These are phyloP conservation scores for Anarrhichthys ocellatus DNA, from an alignment of 2,113 vertebrate species.

Conservation along the genomic window DNA sequence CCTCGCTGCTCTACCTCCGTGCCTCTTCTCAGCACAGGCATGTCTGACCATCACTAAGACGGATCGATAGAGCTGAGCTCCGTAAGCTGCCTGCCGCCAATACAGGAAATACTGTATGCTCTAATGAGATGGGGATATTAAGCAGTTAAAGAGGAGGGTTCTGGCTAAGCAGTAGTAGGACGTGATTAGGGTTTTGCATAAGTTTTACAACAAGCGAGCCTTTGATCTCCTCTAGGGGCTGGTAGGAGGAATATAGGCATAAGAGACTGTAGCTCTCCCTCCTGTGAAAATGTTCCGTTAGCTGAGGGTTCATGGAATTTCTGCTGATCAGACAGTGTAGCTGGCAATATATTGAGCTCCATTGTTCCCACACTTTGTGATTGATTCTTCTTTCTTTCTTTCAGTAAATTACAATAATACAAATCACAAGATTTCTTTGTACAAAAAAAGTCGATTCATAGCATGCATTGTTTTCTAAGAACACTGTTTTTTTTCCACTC, in stretches of 20 bases:
- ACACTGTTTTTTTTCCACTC: neutral
- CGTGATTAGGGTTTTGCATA: slow-evolving; percentile 71
- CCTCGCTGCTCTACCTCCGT: slow-evolving; percentile 58
- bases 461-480: slow-evolving; percentile 2
- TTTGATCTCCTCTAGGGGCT: slow-evolving; percentile 68
- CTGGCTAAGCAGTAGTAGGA: slow-evolving; percentile 57
- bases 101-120: slow-evolving; percentile 72
- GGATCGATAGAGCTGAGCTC: slow-evolving; percentile 77
- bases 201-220: slow-evolving; percentile 49
- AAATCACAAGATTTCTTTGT: slow-evolving; percentile 14
- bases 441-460: slow-evolving; percentile 26
- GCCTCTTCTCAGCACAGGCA: slow-evolving; percentile 52
- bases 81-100: slow-evolving; percentile 67
- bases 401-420: slow-evolving; percentile 24
- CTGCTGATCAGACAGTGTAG: slow-evolving; percentile 59
- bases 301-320: slow-evolving; percentile 55
- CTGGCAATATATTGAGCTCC: slow-evolving; percentile 41
- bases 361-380: slow-evolving; percentile 48
- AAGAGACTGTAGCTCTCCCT: slow-evolving; percentile 30
- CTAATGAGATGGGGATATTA: slow-evolving; percentile 72
- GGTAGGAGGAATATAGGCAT: slow-evolving; percentile 35
- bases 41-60: slow-evolving; percentile 73
- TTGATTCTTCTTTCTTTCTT: slow-evolving; percentile 33
- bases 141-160: slow-evolving; percentile 63
- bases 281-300: slow-evolving; percentile 34